phyloP scores from a whole-genome alignment of 2,113 vertebrate genomes.

The Gallinago paraguaiae region DNA sequence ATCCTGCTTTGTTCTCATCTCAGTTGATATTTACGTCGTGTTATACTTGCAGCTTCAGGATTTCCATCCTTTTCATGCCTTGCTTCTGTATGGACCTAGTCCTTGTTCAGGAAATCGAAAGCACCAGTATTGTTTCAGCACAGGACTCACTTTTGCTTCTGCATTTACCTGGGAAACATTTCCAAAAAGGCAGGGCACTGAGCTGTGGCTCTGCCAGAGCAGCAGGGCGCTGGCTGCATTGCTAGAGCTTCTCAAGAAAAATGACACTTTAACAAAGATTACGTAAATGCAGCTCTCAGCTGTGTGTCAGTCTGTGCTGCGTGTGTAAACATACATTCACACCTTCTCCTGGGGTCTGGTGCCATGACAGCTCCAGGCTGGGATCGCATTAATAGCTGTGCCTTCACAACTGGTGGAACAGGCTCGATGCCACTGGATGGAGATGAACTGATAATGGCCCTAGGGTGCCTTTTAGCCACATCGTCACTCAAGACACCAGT shows the following conservation, averaged over 20 bases:
- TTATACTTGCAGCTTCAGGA: neutral
- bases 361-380: neutral
- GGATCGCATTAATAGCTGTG: neutral
- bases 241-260: neutral
- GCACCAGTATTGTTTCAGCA: neutral
- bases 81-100: neutral
- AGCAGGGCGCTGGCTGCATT: neutral
- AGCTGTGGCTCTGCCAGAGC: neutral
- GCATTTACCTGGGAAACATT: neutral
- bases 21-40: neutral
- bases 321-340: constrained; percentile 6
- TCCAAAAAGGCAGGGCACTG: neutral
- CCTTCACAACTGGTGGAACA: neutral
- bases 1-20: neutral
- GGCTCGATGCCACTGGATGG: neutral
- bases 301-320: neutral
- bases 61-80: neutral
- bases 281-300: constrained; percentile 8
- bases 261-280: neutral
- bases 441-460: neutral
- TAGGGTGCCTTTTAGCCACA: neutral
- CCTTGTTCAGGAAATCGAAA: neutral
- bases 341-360: neutral
- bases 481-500: neutral
- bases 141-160: neutral